Base-by-base conservation (phyloP, 2,797 vertebrate genomes). In the Malacoctenus gilli region DNA sequence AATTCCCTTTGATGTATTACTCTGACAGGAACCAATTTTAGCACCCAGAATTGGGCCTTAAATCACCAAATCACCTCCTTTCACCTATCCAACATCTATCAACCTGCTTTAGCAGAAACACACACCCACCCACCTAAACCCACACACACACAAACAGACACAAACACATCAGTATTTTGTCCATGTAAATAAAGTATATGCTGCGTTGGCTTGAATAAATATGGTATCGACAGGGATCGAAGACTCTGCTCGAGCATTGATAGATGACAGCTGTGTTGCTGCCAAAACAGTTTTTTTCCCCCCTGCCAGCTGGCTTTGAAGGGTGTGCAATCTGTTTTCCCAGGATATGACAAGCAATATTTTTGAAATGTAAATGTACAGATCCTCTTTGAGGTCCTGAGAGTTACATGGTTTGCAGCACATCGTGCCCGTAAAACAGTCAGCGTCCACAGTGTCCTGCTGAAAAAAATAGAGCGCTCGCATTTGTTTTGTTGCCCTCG, bases 1-100 rank as follows among this genome's bases (percentile, higher is more conserved):
- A 92, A 92, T 92, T 91, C 86, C 71, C 66, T 72, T 59, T 92
- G 91, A 92, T 92, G 85, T 87, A 92, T 92, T 87, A 85, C 83
- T 77, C 83, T 76, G 78, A 79, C 73, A 83, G 87, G 88, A 92
- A 91, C 87, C 90, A 92, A 92, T 92, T 92, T 89, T 87, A 89
- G 78, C 55, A 59, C 57, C 72, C 43, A 72, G 82, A 87, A 92
- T 90, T 90, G 89, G 87, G 83, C 87, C 82, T 78, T 92, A 91
- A 91, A 92, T 92, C 91, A 91, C 89, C 80, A 81, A 79, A 89
- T 91, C 88, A 87, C 86, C 83, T 82, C 75, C 64, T 81, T 71
- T 70, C 59, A 79, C 72, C 63, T 61, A 22, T 72, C 67, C 75
- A 55, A 51, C 78, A 90, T 92, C 85, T 75, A 88, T 90, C 87